These are phyloP conservation scores for Rotaria socialis DNA, from an alignment of 2,888 invertebrate genomes.

Conservation along the genomic window DNA sequence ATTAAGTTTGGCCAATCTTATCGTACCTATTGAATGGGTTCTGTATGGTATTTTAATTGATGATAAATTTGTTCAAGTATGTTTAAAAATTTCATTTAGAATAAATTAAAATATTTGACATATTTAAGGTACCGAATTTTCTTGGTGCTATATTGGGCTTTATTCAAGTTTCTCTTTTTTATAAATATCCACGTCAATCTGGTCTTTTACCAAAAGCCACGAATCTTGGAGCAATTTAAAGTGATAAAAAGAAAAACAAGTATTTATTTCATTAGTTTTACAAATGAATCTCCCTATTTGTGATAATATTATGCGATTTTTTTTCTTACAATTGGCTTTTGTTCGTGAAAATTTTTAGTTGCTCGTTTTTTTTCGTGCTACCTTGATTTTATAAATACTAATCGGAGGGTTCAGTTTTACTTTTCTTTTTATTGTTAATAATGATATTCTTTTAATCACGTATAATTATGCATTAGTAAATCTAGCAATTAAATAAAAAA, in stretches of 20 bases:
- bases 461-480: not conserved
- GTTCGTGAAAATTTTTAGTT: not conserved
- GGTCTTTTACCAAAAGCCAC: constrained; percentile 31
- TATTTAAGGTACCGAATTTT: constrained; percentile 72
- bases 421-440: too few relatives aligned
- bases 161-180: constrained; percentile 73
- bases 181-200: constrained; percentile 53
- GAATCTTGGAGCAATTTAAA: constrained; percentile 10
- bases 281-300: not conserved
- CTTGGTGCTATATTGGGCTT: constrained; percentile 72
- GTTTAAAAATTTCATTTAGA: constrained; percentile 47
- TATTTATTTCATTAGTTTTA: not conserved
- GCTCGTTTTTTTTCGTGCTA: not conserved
- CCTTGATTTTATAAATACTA: too few relatives aligned
- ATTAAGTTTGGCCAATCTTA: constrained; percentile 74
- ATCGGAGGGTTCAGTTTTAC: too few relatives aligned
- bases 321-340: not conserved
- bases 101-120: constrained; percentile 47
- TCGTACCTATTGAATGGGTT: constrained; percentile 75
- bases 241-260: not conserved
- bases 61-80: constrained; percentile 73
- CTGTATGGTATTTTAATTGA: constrained; percentile 73
- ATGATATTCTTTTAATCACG: too few relatives aligned
- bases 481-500: not conserved
- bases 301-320: not conserved